Evolutionary conservation across 1,140 invertebrate genomes (phyloP), one percentile per base, ranked within the genome.

Genomic region (Conopomorpha cramerella): DNA sequence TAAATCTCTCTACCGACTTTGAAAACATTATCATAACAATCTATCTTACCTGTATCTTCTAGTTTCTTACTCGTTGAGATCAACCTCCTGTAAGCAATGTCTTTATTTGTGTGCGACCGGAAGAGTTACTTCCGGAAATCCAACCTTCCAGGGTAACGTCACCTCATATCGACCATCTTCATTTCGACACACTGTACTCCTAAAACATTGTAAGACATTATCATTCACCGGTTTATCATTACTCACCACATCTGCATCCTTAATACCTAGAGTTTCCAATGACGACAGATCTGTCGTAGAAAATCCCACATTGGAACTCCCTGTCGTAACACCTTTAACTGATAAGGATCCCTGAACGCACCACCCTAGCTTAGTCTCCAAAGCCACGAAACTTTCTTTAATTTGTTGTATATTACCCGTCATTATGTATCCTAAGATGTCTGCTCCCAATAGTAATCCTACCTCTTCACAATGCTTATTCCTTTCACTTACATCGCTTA

Each of bases 231-330:
- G 4, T 10, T 23, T 23, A 23, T 4, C 19, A 40, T 43, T 11
- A 52, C 33, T 16, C 26, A 38, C 16, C 59, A 55, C 45, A 10
- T 39, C 35, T 0, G 61, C 59, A 39, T 77, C 60, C 7, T 4
- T 28, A 23, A 76, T 71, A 16, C 65, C 67, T 3, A 76, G 15
- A 12, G 48, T 43, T 32, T 76, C 70, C 15, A 77, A 38, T 8
- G 28, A 29, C 61, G 70, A 77, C n/a, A 78, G 46, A 18, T 72
- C 49, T 0, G 14, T 12, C 4, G 16, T 15, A 16, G 13, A 11
- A 31, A 14, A 31, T n/a, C n/a, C n/a, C n/a, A n/a, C n/a, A n/a
- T n/a, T n/a, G n/a, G n/a, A n/a, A n/a, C n/a, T n/a, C n/a, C n/a
- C n/a, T n/a, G n/a, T n/a, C n/a, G n/a, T n/a, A n/a, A n/a, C n/a